Conservation (phyloP, 2,797 vertebrate genomes). For the Danio jaintianensis region DNA sequence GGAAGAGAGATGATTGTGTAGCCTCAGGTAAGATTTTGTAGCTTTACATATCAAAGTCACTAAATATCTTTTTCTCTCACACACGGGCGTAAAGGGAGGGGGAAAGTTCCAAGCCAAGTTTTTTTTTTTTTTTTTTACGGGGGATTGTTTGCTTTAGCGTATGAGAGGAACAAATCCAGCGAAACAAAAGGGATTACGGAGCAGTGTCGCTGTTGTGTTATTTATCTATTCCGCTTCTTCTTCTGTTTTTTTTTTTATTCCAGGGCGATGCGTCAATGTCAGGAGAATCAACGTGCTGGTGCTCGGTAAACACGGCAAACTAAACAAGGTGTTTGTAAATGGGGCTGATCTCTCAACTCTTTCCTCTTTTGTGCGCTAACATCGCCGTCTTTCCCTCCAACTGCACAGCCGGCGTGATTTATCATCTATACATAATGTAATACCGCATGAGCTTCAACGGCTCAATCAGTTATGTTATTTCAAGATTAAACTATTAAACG, state of each 20-base stretch:
- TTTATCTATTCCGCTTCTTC: constrained; percentile 65
- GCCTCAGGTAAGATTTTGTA: constrained; percentile 68
- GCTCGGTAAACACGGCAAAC: constrained; percentile 62
- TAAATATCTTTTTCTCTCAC: constrained; percentile 60
- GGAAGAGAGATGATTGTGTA: constrained; percentile 65
- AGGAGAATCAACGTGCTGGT: constrained; percentile 53
- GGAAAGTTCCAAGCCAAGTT: constrained; percentile 54
- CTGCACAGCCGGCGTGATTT: constrained; percentile 16
- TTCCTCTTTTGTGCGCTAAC: constrained; percentile 55
- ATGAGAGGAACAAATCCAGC: constrained; percentile 62
- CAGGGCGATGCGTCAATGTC: constrained; percentile 62
- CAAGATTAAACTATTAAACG: constrained; percentile 43
- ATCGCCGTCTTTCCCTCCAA: constrained; percentile 32
- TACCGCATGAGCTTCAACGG: constrained; percentile 16
- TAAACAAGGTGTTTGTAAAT: constrained; percentile 60
- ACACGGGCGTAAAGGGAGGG: constrained; percentile 46
- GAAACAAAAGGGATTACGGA: constrained; percentile 69
- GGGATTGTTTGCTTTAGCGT: constrained; percentile 62
- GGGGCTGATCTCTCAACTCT: constrained; percentile 60
- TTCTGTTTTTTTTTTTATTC: constrained; percentile 29
- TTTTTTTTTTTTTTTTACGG: constrained; percentile 46
- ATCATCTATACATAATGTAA: constrained; percentile 46
- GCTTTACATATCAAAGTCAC: constrained; percentile 71
- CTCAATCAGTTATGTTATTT: constrained; percentile 49
- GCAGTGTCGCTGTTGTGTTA: constrained; percentile 64